A percentile compares a stretch with the other conserved stretches of the same genome.
Conservation (phyloP, 2,797 vertebrate genomes). For the Takifugu ocellatus region DNA sequence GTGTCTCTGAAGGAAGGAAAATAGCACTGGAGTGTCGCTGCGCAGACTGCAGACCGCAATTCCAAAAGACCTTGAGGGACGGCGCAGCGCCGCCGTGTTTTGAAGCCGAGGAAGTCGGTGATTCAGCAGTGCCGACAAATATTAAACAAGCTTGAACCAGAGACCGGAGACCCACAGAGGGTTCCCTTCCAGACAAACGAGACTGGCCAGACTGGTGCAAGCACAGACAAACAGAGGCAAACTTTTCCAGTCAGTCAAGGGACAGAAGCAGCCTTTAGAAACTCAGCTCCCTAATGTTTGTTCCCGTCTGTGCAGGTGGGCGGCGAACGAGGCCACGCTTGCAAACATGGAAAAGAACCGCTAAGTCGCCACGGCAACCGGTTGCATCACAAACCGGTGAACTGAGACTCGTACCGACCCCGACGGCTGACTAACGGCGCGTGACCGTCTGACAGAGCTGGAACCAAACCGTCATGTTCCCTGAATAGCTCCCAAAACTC, state of each 20-base stretch:
- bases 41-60: conserved; percentile 50
- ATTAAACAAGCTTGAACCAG: conserved; percentile 15
- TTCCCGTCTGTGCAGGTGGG: conserved; percentile 19
- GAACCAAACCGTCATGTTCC: conserved; percentile 72
- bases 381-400: conserved; percentile 53
- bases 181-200: conserved; percentile 33
- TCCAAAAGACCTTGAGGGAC: conserved; percentile 46
- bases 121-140: conserved; percentile 50
- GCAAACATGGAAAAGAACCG: conserved; percentile 21
- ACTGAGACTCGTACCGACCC: conserved; percentile 15
- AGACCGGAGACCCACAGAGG: too few species aligned
- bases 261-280: conserved; percentile 8
- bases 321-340: conserved; percentile 51
- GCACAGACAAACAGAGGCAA: conserved; percentile 30
- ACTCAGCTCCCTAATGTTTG: conserved; percentile 30
- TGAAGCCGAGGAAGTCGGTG: conserved; percentile 19
- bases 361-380: conserved; percentile 30
- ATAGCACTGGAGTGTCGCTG: conserved; percentile 6
- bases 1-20: conserved; percentile 59
- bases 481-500: conserved; percentile 61
- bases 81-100: not conserved
- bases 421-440: conserved; percentile 68
- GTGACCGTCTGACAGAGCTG: conserved; percentile 62
- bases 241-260: conserved; percentile 33
- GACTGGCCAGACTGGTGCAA: conserved; percentile 12